Percentiles rank a stretch among this genome's conserved stretches.
Evolutionary conservation across 2,797 vertebrate genomes (phyloP).

Genomic region (Eulemur albifrons): DNA sequence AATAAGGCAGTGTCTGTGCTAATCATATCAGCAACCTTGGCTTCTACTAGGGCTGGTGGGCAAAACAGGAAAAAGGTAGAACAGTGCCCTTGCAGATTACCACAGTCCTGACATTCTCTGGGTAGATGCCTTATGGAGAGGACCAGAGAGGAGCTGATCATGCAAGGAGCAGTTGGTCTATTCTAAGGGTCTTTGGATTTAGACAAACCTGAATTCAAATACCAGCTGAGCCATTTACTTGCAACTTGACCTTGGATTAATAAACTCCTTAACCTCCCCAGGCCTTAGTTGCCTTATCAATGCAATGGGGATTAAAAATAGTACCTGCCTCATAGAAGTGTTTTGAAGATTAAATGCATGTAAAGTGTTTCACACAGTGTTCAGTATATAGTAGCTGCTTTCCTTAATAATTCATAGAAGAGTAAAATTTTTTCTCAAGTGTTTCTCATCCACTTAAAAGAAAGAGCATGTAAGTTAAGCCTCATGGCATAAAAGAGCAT

Average conservation of each 20-base stretch:
- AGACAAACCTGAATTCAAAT: background rate
- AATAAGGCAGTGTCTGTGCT: background rate
- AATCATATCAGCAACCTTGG: background rate
- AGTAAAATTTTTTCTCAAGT: background rate
- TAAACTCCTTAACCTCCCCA: background rate
- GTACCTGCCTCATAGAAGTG: background rate
- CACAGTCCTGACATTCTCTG: background rate
- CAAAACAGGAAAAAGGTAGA: background rate
- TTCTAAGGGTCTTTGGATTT: background rate
- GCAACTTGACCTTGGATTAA: background rate
- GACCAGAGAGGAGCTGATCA: background rate
- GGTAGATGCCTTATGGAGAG: background rate
- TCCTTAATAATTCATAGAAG: background rate
- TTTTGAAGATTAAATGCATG: background rate
- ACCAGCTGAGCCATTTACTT: background rate
- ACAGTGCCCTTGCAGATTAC: background rate
- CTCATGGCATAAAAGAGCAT: background rate
- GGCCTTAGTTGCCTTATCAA: background rate
- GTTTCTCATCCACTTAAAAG: slow-evolving; percentile 8
- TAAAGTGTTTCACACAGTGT: background rate
- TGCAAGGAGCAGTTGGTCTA: too few relatives aligned
- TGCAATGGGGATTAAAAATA: background rate
- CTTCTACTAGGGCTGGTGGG: background rate
- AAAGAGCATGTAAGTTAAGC: background rate
- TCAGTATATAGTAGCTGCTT: background rate